Evolutionary conservation across 2,113 vertebrate species (phyloP), one percentile per base, ranked within the genome.

Genomic region (Chloropsis cyanopogon): DNA sequence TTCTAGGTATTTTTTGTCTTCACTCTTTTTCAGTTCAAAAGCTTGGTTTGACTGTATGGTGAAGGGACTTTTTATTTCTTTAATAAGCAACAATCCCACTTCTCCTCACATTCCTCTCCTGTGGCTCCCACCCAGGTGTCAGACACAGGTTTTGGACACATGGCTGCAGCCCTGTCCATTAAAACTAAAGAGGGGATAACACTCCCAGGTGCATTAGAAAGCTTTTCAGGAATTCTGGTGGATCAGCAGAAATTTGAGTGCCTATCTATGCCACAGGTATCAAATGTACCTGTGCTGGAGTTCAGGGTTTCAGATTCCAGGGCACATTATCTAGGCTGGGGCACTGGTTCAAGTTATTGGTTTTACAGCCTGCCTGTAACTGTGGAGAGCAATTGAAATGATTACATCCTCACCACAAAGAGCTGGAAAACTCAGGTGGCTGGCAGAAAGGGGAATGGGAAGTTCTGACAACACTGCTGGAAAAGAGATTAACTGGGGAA

Each of bases 331-430:
- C 93, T 83, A 69, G 75, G 71, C 64, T 65, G 81, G 54, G 85
- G 76, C 90, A 88, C 79, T 63, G 85, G 81, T 95, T 95, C 88
- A 88, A 90, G 88, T 66, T 75, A 31, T 75, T 86, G 82, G 66
- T 75, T 96, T 94, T 95, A 95, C n/a, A 86, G 71, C 71, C 91
- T 75, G 75, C 79, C 78, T 88, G 75, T 68, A 86, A 94, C 91
- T 88, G 47, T 20, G 83, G 50, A 90, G 60, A 91, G 73, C 73
- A 95, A 95, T 93, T 96, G 82, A 92, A 95, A 91, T 92, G 87
- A 95, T 96, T 91, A 71, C 72, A 81, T 75, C 85, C 86, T 88
- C 19, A 3, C 82, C 94, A 66, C 90, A 88, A 64, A 86, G 82
- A 77, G 35, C 54, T 86, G 41, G 60, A 75, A 86, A 82, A 78